Evolutionary conservation across 1,140 invertebrate species (phyloP).

Genomic region (Halesus radiatus): DNA sequence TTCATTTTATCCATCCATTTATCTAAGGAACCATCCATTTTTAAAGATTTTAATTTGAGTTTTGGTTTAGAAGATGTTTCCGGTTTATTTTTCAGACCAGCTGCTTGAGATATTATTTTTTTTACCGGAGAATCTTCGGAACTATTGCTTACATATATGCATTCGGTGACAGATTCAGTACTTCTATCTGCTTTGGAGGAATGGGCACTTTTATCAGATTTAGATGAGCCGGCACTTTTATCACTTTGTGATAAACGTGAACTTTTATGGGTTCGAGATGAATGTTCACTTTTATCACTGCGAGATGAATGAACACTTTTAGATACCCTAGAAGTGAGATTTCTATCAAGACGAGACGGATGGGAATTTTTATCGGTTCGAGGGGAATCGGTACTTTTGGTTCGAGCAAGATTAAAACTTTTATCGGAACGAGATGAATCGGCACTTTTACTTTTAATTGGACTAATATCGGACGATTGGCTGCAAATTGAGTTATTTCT

Average conservation of each 20-base stretch:
- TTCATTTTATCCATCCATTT: conserved; percentile 43
- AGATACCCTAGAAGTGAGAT: no score
- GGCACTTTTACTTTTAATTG: conserved; percentile 9
- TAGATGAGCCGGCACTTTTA: no score
- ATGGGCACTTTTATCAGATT: no score
- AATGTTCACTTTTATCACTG: no score
- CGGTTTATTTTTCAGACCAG: background rate
- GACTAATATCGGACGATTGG: conserved; percentile 1
- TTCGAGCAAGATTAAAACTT: no score
- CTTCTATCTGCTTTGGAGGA: background rate
- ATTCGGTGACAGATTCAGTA: background rate
- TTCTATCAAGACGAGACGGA: no score
- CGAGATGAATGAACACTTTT: no score
- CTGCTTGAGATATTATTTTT: background rate
- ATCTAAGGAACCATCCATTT: conserved; percentile 46
- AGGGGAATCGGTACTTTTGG: no score
- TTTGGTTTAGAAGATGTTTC: conserved; percentile 31
- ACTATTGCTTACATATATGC: background rate
- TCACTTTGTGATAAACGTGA: no score
- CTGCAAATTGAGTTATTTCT: conserved; percentile 17
- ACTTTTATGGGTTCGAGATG: no score
- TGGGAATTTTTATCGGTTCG: no score
- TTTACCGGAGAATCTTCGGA: background rate
- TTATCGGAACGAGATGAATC: background rate
- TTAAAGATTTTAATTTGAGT: conserved; percentile 45